A percentile compares a stretch with the other conserved stretches of the same genome.
phyloP scores from a whole-genome alignment of 2,797 vertebrate genomes.

The Anabas testudineus region DNA sequence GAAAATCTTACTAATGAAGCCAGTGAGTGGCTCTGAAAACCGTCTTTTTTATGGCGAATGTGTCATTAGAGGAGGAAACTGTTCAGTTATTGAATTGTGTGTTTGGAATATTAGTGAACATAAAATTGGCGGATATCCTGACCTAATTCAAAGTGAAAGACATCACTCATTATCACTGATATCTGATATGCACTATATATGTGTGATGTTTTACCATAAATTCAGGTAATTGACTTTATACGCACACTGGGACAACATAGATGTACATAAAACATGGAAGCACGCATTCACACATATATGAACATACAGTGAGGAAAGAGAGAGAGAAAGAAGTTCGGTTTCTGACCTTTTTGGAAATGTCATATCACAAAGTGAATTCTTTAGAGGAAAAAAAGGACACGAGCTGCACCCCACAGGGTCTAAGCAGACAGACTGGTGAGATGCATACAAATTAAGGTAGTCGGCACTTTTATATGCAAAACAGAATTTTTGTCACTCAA shows the following conservation, averaged over 20 bases:
- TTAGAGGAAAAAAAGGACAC: slow-evolving; percentile 17
- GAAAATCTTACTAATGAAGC: slow-evolving; percentile 31
- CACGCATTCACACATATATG: slow-evolving; percentile 12
- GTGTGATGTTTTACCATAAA: slow-evolving; percentile 25
- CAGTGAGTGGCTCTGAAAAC: slow-evolving; percentile 11
- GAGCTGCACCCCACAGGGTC: slow-evolving; percentile 13
- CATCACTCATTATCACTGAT: neutral
- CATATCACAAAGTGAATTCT: slow-evolving; percentile 30
- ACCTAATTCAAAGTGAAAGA: slow-evolving; percentile 3
- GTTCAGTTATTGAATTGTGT: slow-evolving; percentile 1
- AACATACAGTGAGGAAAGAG: neutral
- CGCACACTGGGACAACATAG: slow-evolving; percentile 23
- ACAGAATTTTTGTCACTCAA: slow-evolving; percentile 18
- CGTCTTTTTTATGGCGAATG: neutral
- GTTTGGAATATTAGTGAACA: slow-evolving; percentile 16
- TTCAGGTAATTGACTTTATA: slow-evolving; percentile 46
- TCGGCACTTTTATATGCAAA: slow-evolving; percentile 18
- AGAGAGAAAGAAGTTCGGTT: slow-evolving; percentile 21
- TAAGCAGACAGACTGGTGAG: neutral
- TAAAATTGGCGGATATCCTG: neutral
- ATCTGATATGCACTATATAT: neutral
- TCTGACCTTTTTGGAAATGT: slow-evolving; percentile 65
- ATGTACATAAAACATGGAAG: slow-evolving; percentile 16
- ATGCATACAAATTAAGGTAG: neutral
- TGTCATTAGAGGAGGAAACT: slow-evolving; percentile 11